A percentile compares a stretch with the other conserved stretches of the same genome.
Evolutionary conservation across 1,140 invertebrate species (phyloP).

Genomic region (Phenacoccus solenopsis): DNA sequence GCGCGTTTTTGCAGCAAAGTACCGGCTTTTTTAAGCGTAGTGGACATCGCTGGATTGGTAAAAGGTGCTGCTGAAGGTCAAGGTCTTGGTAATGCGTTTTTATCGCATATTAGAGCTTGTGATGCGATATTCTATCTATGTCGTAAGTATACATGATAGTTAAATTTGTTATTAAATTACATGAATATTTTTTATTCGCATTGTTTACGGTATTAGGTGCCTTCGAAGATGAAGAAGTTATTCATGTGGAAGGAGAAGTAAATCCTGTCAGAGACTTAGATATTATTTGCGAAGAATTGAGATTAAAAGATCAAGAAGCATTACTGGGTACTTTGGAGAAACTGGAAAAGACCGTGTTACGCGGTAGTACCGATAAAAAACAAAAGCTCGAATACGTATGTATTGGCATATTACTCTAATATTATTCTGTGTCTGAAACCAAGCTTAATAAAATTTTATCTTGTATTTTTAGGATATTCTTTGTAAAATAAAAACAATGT

Average conservation of each 20-base stretch:
- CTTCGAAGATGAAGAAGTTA: constrained; percentile 96
- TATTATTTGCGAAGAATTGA: constrained; percentile 90
- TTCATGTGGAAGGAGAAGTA: constrained; percentile 96
- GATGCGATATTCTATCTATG: constrained; percentile 98
- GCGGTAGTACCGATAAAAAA: constrained; percentile 92
- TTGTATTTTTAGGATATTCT: constrained; percentile 61
- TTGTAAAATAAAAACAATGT: constrained; percentile 67
- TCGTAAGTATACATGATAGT: constrained; percentile 55
- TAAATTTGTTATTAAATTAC: neutral
- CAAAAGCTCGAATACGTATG: constrained; percentile 89
- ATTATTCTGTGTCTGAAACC: neutral
- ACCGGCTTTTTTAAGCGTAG: constrained; percentile 91
- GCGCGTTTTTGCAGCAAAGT: constrained; percentile 63
- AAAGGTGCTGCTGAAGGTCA: constrained; percentile 96
- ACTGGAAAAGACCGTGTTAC: constrained; percentile 70
- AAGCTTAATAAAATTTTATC: constrained; percentile 22
- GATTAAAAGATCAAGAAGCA: constrained; percentile 87
- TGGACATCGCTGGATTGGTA: constrained; percentile 96
- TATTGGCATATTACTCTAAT: constrained; percentile 28
- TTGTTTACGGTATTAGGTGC: constrained; percentile 50
- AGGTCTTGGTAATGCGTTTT: constrained; percentile 95
- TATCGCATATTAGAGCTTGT: constrained; percentile 96
- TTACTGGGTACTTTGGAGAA: constrained; percentile 69
- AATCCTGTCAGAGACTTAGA: constrained; percentile 93
- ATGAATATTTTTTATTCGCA: neutral